A percentile compares a stretch with the other conserved stretches of the same genome.
Evolutionary conservation across 2,888 invertebrate genomes (phyloP).

Genomic region (Magallana nippona): DNA sequence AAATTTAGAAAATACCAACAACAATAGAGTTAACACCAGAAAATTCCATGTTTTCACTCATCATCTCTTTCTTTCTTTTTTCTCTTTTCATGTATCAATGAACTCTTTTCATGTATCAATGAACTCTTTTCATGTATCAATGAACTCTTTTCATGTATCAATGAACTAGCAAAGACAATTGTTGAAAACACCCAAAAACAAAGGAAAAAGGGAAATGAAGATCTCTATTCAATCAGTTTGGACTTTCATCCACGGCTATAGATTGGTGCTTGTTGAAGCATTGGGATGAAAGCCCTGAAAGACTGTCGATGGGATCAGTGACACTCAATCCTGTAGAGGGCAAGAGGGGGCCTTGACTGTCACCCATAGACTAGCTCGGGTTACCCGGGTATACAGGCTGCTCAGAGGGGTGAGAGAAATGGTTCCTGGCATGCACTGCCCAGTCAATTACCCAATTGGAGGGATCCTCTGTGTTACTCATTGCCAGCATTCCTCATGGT

Average conservation of each 20-base stretch:
- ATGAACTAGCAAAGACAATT: background rate
- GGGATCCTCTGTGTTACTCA: background rate
- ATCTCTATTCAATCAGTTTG: background rate
- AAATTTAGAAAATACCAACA: background rate
- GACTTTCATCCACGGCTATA: background rate
- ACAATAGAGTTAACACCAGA: background rate
- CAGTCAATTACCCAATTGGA: background rate
- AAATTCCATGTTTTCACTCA: background rate
- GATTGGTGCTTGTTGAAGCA: background rate
- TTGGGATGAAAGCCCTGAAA: background rate
- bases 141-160: background rate
- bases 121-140: background rate
- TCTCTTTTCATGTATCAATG: background rate
- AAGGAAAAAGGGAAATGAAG: background rate
- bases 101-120: too few species aligned
- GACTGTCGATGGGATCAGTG: background rate
- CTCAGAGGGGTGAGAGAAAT: constrained; percentile 11
- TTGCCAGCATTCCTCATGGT: constrained; percentile 3
- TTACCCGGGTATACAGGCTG: background rate
- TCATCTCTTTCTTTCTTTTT: background rate
- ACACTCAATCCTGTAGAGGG: background rate
- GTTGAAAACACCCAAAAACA: background rate
- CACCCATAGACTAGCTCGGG: background rate
- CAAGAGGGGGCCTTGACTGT: constrained; percentile 25
- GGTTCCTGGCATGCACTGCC: constrained; percentile 12